A percentile compares a stretch with the other conserved stretches of the same genome.
These are phyloP conservation scores for Etheostoma spectabile DNA, from an alignment of 2,113 vertebrate genomes.

Conservation along the genomic window DNA sequence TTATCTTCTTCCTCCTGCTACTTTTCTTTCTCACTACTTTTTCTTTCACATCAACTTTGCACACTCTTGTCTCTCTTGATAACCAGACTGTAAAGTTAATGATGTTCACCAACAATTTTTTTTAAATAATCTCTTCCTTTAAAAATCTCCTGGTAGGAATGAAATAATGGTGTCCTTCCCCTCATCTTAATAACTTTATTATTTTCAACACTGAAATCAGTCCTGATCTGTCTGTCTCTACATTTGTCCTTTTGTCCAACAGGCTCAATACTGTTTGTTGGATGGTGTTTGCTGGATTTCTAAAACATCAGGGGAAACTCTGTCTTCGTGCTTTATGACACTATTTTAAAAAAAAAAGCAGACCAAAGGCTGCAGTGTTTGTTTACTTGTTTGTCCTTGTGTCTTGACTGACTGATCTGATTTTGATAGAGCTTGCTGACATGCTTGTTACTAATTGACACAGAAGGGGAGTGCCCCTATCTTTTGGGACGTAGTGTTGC, in stretches of 20 bases:
- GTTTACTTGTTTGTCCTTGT: conserved; percentile 16
- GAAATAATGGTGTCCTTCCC: neutral
- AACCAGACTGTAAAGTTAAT: neutral
- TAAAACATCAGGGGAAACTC: neutral
- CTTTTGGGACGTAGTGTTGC: conserved; percentile 2
- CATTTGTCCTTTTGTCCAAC: neutral
- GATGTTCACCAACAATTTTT: neutral
- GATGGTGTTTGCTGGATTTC: conserved; percentile 4
- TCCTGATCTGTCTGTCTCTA: neutral
- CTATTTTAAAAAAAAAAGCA: neutral
- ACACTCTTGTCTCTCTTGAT: neutral
- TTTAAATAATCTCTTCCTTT: neutral
- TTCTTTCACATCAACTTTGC: neutral
- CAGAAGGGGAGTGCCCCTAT: conserved; percentile 19
- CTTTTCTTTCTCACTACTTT: neutral
- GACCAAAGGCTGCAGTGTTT: conserved; percentile 10
- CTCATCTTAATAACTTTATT: neutral
- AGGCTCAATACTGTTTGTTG: neutral
- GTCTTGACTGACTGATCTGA: conserved; percentile 13
- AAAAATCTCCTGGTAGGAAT: neutral
- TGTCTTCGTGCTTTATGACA: neutral
- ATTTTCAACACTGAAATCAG: neutral
- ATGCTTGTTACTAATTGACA: conserved; percentile 41
- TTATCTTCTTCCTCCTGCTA: conserved; percentile 8
- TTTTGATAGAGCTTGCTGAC: conserved; percentile 25